These are phyloP conservation scores for Siniperca scherzeri DNA, from an alignment of 2,797 vertebrate species.

Conservation along the genomic window DNA sequence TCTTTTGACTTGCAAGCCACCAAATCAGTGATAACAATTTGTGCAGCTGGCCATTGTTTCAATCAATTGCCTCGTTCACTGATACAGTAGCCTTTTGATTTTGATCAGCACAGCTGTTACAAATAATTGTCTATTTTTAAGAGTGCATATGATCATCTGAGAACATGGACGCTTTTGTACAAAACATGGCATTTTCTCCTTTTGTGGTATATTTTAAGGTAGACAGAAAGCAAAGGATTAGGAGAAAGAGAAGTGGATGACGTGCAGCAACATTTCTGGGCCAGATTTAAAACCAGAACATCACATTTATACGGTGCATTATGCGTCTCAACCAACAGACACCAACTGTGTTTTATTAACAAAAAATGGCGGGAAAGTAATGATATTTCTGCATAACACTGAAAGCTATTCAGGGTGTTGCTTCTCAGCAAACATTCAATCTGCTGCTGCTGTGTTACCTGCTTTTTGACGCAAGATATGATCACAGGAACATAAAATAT, in stretches of 20 bases:
- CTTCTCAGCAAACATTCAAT: not conserved
- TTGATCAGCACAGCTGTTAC: not conserved
- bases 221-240: slow-evolving; percentile 5
- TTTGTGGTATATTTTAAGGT: slow-evolving; percentile 12
- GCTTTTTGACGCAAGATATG: not conserved
- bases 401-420: not conserved
- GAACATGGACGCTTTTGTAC: not conserved
- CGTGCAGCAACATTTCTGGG: slow-evolving; percentile 32
- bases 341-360: slow-evolving; percentile 13
- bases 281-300: slow-evolving; percentile 44
- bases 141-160: not conserved
- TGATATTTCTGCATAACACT: slow-evolving; percentile 2
- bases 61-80: not conserved
- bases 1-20: not conserved
- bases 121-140: not conserved
- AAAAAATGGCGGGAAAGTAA: not conserved
- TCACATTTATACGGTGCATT: slow-evolving; percentile 32
- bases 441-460: not conserved
- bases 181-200: slow-evolving; percentile 2
- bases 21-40: not conserved
- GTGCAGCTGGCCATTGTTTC: not conserved
- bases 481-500: not conserved
- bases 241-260: not conserved
- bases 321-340: slow-evolving; percentile 18
- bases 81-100: not conserved